phyloP scores from a whole-genome alignment of 2,113 vertebrate genomes.

The Anthoscopus minutus region DNA sequence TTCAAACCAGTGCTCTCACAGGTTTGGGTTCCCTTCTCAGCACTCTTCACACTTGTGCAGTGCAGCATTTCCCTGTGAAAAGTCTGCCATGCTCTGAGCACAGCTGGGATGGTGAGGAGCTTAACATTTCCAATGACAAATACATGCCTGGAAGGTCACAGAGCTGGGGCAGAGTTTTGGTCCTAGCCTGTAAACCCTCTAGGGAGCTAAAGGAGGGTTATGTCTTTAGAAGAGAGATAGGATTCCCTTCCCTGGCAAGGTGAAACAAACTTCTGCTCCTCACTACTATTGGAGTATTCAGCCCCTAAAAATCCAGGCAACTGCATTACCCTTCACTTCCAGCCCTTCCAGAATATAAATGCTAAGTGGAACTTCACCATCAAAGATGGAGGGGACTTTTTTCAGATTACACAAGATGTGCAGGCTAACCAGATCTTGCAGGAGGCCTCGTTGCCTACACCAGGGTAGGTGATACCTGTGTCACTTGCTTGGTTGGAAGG shows the following conservation, averaged over 20 bases:
- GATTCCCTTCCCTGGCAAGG: not conserved
- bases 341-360: not conserved
- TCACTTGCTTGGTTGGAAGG: not conserved
- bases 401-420: not conserved
- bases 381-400: not conserved
- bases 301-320: not conserved
- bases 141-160: not conserved
- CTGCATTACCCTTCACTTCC: not conserved
- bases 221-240: not conserved
- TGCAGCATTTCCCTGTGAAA: not conserved
- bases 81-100: not conserved
- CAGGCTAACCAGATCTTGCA: not conserved
- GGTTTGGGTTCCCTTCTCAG: not conserved
- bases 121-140: not conserved
- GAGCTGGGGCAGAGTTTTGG: not conserved
- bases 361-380: not conserved
- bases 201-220: not conserved
- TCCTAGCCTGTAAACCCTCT: not conserved
- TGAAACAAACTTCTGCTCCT: not conserved
- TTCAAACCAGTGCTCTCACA: too few relatives aligned
- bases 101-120: not conserved
- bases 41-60: not conserved
- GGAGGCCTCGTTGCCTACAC: fast-evolving
- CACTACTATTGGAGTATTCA: not conserved
- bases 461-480: not conserved